Evolutionary conservation across 2,888 invertebrate species (phyloP).

Genomic region (Lasioglossum vierecki): DNA sequence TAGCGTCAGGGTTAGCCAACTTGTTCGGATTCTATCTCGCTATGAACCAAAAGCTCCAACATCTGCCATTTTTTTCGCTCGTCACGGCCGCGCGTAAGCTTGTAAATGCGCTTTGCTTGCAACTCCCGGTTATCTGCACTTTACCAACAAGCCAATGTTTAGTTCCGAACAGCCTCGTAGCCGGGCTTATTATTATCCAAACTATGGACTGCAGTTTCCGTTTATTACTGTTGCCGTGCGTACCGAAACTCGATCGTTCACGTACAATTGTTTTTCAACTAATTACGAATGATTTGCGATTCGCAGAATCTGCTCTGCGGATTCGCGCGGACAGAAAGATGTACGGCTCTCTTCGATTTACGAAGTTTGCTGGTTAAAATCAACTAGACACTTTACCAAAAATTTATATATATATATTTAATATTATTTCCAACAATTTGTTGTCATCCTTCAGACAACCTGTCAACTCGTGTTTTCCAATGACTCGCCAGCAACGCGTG

Average conservation of each 20-base stretch:
- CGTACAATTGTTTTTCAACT: not conserved
- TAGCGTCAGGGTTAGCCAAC: slow-evolving; percentile 10
- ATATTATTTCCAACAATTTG: too few species aligned
- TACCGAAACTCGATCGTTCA: not conserved
- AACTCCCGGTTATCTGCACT: not conserved
- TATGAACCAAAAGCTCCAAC: not conserved
- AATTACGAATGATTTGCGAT: not conserved
- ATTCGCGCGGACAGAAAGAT: not conserved
- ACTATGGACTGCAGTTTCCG: not conserved
- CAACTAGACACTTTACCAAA: too few species aligned
- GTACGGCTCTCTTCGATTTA: not conserved
- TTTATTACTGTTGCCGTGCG: not conserved
- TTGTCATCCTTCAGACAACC: too few species aligned
- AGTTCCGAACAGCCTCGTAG: not conserved
- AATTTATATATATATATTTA: too few species aligned
- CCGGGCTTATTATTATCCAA: not conserved
- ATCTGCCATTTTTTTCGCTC: not conserved
- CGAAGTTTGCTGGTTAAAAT: too few species aligned
- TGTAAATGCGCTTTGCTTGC: not conserved
- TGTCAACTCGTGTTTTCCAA: too few species aligned
- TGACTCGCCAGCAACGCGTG: too few species aligned
- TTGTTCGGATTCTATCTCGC: slow-evolving; percentile 19
- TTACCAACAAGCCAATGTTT: not conserved
- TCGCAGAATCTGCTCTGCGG: not conserved
- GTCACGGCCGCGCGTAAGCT: too few species aligned